Evolutionary conservation across 2,888 invertebrate genomes (phyloP).

Genomic region (Eilema depressum): DNA sequence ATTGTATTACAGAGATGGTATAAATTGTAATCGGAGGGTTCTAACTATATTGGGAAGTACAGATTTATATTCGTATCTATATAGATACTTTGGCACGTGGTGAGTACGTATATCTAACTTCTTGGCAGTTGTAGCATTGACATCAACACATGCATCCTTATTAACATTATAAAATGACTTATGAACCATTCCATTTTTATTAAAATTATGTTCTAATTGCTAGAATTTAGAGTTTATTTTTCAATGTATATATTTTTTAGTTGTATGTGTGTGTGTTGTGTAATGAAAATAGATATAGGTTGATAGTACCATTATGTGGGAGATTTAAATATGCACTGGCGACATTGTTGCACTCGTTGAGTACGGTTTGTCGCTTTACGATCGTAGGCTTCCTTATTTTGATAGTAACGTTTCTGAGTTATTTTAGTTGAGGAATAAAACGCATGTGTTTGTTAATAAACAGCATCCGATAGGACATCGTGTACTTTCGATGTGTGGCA

Average conservation of each 20-base stretch:
- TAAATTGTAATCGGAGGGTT: constrained; percentile 45
- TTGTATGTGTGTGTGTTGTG: constrained; percentile 51
- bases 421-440: constrained; percentile 38
- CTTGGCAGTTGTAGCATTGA: constrained; percentile 73
- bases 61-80: constrained; percentile 42
- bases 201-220: constrained; percentile 40
- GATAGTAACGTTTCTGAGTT: constrained; percentile 60
- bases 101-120: constrained; percentile 65
- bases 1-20: constrained; percentile 20
- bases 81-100: constrained; percentile 70
- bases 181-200: constrained; percentile 30
- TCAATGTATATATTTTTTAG: constrained; percentile 18
- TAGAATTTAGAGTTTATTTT: constrained; percentile 37
- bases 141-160: constrained; percentile 48
- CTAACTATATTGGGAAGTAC: constrained; percentile 56
- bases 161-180: constrained; percentile 32
- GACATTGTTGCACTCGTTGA: constrained; percentile 74
- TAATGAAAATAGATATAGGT: constrained; percentile 67
- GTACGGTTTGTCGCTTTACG: constrained; percentile 59
- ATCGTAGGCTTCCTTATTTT: constrained; percentile 70
- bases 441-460: constrained; percentile 28
- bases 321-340: constrained; percentile 73
- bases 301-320: constrained; percentile 67
- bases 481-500: background rate
- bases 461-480: constrained; percentile 13